Evolutionary conservation across 2,888 invertebrate genomes (phyloP), one percentile per base, ranked within the genome.

Genomic region (Hartigia nigra): DNA sequence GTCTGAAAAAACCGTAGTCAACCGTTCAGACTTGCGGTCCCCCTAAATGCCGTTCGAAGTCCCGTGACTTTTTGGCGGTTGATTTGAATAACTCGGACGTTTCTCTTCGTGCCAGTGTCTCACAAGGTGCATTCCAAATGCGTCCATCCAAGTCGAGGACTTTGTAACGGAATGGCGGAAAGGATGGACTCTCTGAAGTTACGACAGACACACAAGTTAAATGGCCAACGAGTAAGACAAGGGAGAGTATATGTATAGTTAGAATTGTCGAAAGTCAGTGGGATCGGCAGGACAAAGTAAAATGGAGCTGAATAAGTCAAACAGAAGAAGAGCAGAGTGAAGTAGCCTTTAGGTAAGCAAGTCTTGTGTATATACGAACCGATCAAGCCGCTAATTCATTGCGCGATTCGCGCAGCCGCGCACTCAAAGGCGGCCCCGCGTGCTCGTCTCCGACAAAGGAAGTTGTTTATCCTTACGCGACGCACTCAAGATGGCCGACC

Each of bases 401-500:
- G 84, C 82, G 82, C 83, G 82, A 83, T 82, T 55, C 55, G 55
- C 55, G 55, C 55, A 55, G 55, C 55, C 23, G 76, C 80, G 72
- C 77, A 74, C 81, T 84, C 84, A 85, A 85, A 85, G 85, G 82
- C 80, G 79, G 81, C 76, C 79, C 82, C 81, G 79, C 82, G 80
- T 75, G 75, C 76, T 79, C 79, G 79, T 82, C 79, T 80, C 85
- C 84, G 85, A 85, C 85, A 85, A 85, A 85, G 84, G 84, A 84
- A 85, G 84, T 85, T 85, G 85, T 85, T 85, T 85, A 85, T 85
- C 84, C 85, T 85, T 85, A 85, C 84, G 81, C 82, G 84, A 85
- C 78, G 84, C 80, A 75, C 82, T 79, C 82, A 83, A 83, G 82
- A 84, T 84, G 84, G 84, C 81, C 78, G 80, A 81, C 80, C 84